A percentile compares a stretch with the other conserved stretches of the same genome.
phyloP scores from a whole-genome alignment of 2,888 invertebrate species.

The Caradrina kadenii region DNA sequence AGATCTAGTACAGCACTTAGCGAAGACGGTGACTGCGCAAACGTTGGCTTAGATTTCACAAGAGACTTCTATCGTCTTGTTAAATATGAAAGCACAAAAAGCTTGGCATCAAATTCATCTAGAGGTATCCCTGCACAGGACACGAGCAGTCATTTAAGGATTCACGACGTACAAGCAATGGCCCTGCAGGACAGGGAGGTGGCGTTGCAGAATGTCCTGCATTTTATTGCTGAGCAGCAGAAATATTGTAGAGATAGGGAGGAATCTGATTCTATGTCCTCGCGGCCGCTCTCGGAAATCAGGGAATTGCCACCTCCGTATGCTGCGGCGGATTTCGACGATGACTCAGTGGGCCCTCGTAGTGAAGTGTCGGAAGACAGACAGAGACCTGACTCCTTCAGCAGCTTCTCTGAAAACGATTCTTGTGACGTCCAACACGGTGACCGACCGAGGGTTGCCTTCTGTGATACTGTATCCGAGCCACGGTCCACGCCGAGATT shows the following conservation, averaged over 20 bases:
- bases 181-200: slow-evolving; percentile 92
- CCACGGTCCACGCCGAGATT: slow-evolving; percentile 85
- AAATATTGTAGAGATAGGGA: slow-evolving; percentile 92
- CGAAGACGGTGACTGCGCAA: slow-evolving; percentile 93
- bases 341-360: slow-evolving; percentile 86
- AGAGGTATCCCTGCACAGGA: slow-evolving; percentile 91
- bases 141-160: slow-evolving; percentile 83
- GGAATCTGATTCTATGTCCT: slow-evolving; percentile 90
- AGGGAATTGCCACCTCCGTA: slow-evolving; percentile 90
- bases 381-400: slow-evolving; percentile 86
- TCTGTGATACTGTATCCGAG: slow-evolving; percentile 86
- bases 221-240: slow-evolving; percentile 94
- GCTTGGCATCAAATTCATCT: slow-evolving; percentile 94
- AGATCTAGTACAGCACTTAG: slow-evolving; percentile 93
- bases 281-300: slow-evolving; percentile 90
- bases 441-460: slow-evolving; percentile 79
- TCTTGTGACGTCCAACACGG: slow-evolving; percentile 82
- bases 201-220: slow-evolving; percentile 93
- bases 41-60: slow-evolving; percentile 94
- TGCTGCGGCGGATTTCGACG: slow-evolving; percentile 86
- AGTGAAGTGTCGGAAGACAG: slow-evolving; percentile 88
- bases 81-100: slow-evolving; percentile 95
- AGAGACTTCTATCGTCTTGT: slow-evolving; percentile 95
- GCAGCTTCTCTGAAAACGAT: slow-evolving; percentile 88
- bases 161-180: slow-evolving; percentile 86